Conservation (phyloP, 2,113 vertebrate genomes). For the Phyllopteryx taeniolatus region DNA sequence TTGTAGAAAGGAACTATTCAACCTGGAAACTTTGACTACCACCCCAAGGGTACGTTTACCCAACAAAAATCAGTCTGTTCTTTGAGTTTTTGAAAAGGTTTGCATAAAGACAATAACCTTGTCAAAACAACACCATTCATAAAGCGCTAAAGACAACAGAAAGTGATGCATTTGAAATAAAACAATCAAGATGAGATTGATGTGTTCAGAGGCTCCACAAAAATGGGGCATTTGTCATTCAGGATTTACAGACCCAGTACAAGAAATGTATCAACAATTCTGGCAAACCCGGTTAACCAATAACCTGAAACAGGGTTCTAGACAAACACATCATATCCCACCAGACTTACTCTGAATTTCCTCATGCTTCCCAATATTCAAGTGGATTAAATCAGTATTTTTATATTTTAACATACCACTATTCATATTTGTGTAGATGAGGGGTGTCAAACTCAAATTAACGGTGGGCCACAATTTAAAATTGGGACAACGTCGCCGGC, state of each 20-base stretch:
- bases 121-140: background rate
- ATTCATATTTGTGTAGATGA: background rate
- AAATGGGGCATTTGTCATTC: background rate
- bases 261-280: background rate
- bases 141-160: background rate
- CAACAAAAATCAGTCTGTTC: background rate
- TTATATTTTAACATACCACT: background rate
- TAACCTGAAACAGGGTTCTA: background rate
- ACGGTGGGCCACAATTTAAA: too few species aligned
- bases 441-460: too few species aligned
- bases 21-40: background rate
- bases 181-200: background rate
- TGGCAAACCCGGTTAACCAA: background rate
- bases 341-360: too few species aligned
- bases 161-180: background rate
- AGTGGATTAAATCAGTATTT: background rate
- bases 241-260: background rate
- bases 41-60: background rate
- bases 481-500: too few species aligned
- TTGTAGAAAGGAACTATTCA: background rate
- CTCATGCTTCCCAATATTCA: background rate
- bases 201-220: background rate
- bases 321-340: too few species aligned
- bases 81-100: background rate
- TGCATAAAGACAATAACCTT: background rate